Base-by-base conservation (phyloP, 37 sponge, comb jelly and placozoan species). In the Aplysina aerophoba region DNA sequence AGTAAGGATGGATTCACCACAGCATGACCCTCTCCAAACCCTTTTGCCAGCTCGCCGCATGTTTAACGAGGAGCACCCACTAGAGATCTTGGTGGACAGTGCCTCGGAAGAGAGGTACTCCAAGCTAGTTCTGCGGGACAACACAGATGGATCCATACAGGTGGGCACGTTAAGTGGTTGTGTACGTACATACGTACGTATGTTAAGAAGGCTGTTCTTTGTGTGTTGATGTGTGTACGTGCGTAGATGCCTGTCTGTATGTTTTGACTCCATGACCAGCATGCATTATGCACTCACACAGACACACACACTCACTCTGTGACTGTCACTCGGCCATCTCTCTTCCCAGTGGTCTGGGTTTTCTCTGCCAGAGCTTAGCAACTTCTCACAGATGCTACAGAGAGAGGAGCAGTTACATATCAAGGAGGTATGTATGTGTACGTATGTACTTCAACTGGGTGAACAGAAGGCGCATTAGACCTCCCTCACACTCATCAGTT, bases 301-400 rank as follows among this genome's bases (percentile, higher is more conserved):
- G 6, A 44, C 50, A 44, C 50, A 44, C 50, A 8, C 50, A 44
- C 50, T 3, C 50, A 44, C 50, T 13, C 63, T 71, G 73, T 71
- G 3, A 36, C 20, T 22, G 16, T 34, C 12, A 28, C 21, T 6
- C 37, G 2, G 36, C 33, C 11, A 13, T 81, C 61, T n/a, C 61
- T 53, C 8, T 57, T 44, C 50, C 5, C 89, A 92, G 68, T 92
- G 92, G 92, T 85, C 88, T 60, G 92, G 88, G n/a, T 92, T 92
- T 59, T 55, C 89, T 44, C 73, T 57, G 11, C 92, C 92, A 21
- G 92, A 92, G 66, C 73, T 92, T 40, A 81, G 28, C 25, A 92
- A 92, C 72, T 92, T 92, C 73, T 83, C 83, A 4, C 67, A 55
- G 66, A 92, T 92, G 63, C 86, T 92, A 5, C 77, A 82, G 25